Conservation (phyloP, 2,797 vertebrate species). For the Sebastes diploproa region DNA sequence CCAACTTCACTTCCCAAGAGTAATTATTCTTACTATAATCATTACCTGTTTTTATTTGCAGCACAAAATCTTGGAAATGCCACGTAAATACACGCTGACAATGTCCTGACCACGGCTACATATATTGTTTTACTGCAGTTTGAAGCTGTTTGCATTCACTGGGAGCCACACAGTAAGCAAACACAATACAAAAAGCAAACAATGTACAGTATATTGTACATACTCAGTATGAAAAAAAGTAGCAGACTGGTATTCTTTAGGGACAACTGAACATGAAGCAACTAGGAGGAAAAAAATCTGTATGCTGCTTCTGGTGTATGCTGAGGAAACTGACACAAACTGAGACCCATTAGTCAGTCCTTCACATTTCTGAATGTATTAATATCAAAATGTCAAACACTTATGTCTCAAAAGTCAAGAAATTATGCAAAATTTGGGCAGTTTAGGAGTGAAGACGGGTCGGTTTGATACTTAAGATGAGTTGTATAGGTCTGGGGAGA, state of each 20-base stretch:
- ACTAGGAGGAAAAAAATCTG: background rate
- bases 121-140: background rate
- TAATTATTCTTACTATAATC: background rate
- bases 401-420: background rate
- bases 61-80: background rate
- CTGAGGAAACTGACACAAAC: background rate
- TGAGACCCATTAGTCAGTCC: background rate
- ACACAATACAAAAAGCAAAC: background rate
- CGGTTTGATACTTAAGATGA: background rate
- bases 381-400: constrained; percentile 8
- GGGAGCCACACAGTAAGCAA: background rate
- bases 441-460: background rate
- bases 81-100: background rate
- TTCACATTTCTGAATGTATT: constrained; percentile 4
- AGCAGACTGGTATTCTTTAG: background rate
- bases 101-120: background rate
- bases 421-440: background rate
- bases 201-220: background rate
- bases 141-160: background rate
- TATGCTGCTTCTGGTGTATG: background rate
- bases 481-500: background rate
- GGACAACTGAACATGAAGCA: background rate
- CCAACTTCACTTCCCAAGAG: background rate
- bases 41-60: background rate
- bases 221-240: background rate